phyloP scores from a whole-genome alignment of 1,140 invertebrate species.

The Atta cephalotes region DNA sequence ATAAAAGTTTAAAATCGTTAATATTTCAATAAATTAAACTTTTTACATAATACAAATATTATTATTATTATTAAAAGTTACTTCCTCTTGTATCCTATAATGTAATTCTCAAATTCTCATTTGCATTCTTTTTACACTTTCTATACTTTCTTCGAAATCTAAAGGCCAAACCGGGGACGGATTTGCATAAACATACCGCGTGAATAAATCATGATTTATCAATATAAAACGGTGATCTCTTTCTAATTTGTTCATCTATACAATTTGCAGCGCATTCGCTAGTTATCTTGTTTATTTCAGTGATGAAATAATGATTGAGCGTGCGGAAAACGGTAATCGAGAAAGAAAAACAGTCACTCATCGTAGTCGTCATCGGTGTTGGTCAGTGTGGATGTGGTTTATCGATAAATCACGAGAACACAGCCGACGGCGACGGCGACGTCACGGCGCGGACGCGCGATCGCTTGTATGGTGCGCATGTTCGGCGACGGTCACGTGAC shows the following conservation, averaged over 20 bases:
- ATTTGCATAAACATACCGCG: background rate
- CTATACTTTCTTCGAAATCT: background rate
- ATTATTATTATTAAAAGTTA: conserved; percentile 3
- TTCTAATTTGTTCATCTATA: background rate
- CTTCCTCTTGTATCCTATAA: background rate
- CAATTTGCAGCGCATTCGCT: background rate
- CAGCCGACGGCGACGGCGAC: no score
- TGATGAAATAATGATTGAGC: no score
- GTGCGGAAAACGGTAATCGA: background rate
- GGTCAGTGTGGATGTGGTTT: background rate
- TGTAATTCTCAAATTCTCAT: background rate
- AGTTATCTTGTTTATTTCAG: background rate
- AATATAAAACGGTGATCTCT: background rate
- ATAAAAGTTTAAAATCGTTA: background rate
- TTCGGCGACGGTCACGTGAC: conserved; percentile 74
- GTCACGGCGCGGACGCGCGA: conserved; percentile 1
- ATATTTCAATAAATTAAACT: conserved; percentile 34
- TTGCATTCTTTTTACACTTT: background rate
- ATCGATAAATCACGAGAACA: conserved; percentile 52
- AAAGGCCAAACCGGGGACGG: background rate
- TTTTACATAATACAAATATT: no score
- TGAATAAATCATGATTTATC: background rate
- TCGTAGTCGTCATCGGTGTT: background rate
- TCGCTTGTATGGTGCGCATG: background rate
- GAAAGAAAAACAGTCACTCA: conserved; percentile 9